Base-by-base conservation (phyloP, 2,888 invertebrate species). In the Brachyopa scutellaris region DNA sequence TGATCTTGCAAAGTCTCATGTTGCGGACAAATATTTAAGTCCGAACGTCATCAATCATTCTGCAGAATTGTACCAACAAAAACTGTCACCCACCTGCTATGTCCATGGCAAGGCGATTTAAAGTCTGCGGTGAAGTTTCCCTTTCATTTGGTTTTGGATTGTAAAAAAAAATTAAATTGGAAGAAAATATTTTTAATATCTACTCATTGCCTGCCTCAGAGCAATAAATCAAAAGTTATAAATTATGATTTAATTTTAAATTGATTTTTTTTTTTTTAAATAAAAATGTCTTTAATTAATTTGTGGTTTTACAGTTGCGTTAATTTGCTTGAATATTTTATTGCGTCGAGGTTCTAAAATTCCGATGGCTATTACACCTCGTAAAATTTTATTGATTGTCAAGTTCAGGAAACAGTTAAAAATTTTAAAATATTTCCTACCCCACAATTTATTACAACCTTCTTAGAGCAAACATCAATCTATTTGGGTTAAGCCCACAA, bases 41-140 rank as follows among this genome's bases (percentile, higher is more conserved):
- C 26, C 7, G 11, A 55, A 62, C 23, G n/a, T 40, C 53, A 49
- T 74, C 74, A 61, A 74, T 80, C 74, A 80, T 49, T 55, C 11
- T 7, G 21, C 19, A 47, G 36, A 72, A 61, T 78, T 26, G 53
- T 61, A 61, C 45, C 42, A 59, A 66, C 66, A 66, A 47, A 51
- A 36, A 26, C 53, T 11, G 45, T 62, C 61, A 74, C 79, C 79
- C 79, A 80, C 74, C 79, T 80, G 79, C 74, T 74, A 74, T 29
- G 74, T 33, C 67, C 40, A 19, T 47, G 72, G 59, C 53, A 53
- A 42, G 31, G 36, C 67, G 55, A 79, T 79, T 74, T 74, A 73
- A 42, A 51, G 42, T 49, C 9, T 40, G 17, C 45, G 7, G 40
- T 61, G 11, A 17, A 36, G 23, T 21, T 51, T 49, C 2, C 9